Conservation (phyloP, 2,113 vertebrate genomes). For the Bubo bubo region DNA sequence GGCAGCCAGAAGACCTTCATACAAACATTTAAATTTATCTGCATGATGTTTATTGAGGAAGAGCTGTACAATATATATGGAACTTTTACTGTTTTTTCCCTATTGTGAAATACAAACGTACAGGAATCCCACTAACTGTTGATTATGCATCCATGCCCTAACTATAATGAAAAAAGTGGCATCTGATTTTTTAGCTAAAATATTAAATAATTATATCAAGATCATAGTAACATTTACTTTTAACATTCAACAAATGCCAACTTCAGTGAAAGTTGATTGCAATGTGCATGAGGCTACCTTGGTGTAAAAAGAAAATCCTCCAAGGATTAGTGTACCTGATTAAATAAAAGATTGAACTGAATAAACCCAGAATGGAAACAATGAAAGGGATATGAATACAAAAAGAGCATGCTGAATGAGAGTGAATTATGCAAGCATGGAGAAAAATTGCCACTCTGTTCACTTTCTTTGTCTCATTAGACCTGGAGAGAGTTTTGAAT, state of each 20-base stretch:
- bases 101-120: not conserved
- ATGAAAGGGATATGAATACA: not conserved
- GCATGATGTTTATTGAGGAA: not conserved
- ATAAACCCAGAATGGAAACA: not conserved
- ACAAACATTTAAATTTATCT: slow-evolving; percentile 48
- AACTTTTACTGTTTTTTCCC: not conserved
- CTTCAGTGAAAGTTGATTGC: not conserved
- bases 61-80: not conserved
- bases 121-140: not conserved
- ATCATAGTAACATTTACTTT: not conserved
- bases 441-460: not conserved
- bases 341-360: not conserved
- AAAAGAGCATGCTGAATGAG: not conserved
- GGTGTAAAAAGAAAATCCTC: not conserved
- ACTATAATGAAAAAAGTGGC: not conserved
- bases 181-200: not conserved
- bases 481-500: not conserved
- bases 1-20: slow-evolving; percentile 3
- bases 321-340: not conserved
- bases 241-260: not conserved
- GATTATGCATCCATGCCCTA: not conserved
- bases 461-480: not conserved
- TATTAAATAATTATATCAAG: not conserved
- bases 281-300: not conserved
- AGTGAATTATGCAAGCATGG: not conserved